These are phyloP conservation scores for Anniella stebbinsi DNA, from an alignment of 2,797 vertebrate species.

Conservation along the genomic window DNA sequence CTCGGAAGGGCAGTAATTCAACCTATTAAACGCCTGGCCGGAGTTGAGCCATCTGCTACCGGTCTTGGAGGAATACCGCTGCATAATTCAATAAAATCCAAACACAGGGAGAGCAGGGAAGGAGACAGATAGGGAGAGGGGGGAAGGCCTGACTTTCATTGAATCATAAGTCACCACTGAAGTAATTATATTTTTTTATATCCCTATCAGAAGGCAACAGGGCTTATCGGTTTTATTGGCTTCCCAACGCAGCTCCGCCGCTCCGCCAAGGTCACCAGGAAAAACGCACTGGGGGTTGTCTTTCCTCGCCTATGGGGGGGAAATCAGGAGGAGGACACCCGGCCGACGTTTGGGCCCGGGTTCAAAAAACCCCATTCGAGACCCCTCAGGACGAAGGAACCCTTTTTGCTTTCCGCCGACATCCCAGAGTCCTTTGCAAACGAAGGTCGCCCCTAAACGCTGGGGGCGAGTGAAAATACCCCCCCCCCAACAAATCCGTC, in stretches of 20 bases:
- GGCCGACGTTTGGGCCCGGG: background rate
- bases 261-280: conserved; percentile 66
- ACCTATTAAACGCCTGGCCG: conserved; percentile 72
- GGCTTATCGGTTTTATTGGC: conserved; percentile 71
- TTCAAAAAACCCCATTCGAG: background rate
- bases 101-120: conserved; percentile 3
- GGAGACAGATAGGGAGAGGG: conserved; percentile 2
- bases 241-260: conserved; percentile 52
- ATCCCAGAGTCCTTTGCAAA: background rate
- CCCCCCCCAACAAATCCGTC: too few relatives aligned
- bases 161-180: conserved; percentile 70
- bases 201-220: conserved; percentile 73
- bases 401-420: background rate
- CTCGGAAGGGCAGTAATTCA: conserved; percentile 62
- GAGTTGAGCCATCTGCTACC: conserved; percentile 76
- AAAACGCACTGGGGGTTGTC: conserved; percentile 37
- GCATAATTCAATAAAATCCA: conserved; percentile 74
- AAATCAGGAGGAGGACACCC: accelerated
- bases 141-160: conserved; percentile 67
- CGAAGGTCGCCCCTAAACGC: too few relatives aligned
- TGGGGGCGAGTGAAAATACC: too few relatives aligned
- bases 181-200: conserved; percentile 80
- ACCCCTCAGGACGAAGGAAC: background rate
- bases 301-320: conserved; percentile 15
- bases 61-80: conserved; percentile 73